Percentiles rank a stretch among this genome's conserved stretches.
phyloP scores from a whole-genome alignment of 2,797 vertebrate species.

The Mus spretus region DNA sequence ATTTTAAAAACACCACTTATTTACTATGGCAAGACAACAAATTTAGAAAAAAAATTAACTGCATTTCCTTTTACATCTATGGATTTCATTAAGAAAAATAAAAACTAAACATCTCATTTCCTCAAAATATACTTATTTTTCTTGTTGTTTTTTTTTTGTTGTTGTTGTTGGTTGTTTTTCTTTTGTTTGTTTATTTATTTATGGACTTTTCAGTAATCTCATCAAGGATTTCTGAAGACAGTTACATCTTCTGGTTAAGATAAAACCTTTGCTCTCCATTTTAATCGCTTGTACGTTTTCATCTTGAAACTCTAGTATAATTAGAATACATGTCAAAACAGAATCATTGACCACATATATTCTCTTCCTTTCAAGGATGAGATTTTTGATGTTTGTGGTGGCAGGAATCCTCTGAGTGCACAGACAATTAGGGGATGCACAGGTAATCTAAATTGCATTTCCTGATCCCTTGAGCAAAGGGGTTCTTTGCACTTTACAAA shows the following conservation, averaged over 20 bases:
- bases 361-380: background rate
- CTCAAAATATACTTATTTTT: background rate
- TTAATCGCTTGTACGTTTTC: fast-evolving
- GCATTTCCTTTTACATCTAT: background rate
- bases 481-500: conserved; percentile 40
- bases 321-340: background rate
- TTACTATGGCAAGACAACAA: background rate
- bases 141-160: background rate
- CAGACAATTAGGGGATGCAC: background rate
- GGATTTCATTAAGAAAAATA: background rate
- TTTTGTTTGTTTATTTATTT: background rate
- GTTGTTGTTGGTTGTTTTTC: background rate
- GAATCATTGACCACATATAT: background rate
- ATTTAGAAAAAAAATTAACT: background rate
- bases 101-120: background rate
- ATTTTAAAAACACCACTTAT: background rate
- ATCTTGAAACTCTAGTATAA: background rate
- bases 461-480: background rate
- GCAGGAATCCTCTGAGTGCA: background rate
- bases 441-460: background rate
- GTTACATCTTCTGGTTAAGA: background rate
- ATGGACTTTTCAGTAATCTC: background rate
- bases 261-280: background rate
- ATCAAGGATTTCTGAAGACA: background rate
- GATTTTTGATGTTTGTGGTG: background rate